Conservation (phyloP, 2,797 vertebrate genomes). For the Ammospiza maritima region DNA sequence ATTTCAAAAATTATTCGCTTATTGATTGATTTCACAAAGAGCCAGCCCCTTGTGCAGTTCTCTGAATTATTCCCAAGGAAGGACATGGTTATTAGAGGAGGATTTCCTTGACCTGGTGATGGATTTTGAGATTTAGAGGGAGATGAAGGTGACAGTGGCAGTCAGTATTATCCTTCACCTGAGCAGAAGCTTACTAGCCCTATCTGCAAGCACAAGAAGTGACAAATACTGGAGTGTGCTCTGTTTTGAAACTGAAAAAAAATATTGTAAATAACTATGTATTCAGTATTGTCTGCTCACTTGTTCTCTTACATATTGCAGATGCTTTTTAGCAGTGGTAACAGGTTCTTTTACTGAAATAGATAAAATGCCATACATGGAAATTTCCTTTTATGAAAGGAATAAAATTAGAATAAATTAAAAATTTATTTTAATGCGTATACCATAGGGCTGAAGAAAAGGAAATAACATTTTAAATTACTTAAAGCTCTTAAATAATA, state of each 20-base stretch:
- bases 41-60: background rate
- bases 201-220: slow-evolving; percentile 6
- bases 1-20: slow-evolving; percentile 7
- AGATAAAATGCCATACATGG: background rate
- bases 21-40: background rate
- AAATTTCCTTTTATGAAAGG: background rate
- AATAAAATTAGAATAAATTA: no score
- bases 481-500: background rate
- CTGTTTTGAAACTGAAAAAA: background rate
- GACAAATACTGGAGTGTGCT: background rate
- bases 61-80: slow-evolving; percentile 56
- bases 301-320: background rate
- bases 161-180: slow-evolving; percentile 75
- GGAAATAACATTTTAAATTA: background rate
- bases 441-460: background rate
- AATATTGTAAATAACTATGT: background rate
- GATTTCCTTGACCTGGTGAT: slow-evolving; percentile 79
- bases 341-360: background rate
- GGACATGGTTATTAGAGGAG: slow-evolving; percentile 58
- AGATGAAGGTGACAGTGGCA: slow-evolving; percentile 79
- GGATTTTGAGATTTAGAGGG: slow-evolving; percentile 88
- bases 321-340: background rate
- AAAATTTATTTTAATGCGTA: background rate
- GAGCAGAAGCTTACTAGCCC: slow-evolving; percentile 64
- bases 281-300: background rate